phyloP scores from a whole-genome alignment of 2,888 invertebrate genomes.

The Plemyria rubiginata region DNA sequence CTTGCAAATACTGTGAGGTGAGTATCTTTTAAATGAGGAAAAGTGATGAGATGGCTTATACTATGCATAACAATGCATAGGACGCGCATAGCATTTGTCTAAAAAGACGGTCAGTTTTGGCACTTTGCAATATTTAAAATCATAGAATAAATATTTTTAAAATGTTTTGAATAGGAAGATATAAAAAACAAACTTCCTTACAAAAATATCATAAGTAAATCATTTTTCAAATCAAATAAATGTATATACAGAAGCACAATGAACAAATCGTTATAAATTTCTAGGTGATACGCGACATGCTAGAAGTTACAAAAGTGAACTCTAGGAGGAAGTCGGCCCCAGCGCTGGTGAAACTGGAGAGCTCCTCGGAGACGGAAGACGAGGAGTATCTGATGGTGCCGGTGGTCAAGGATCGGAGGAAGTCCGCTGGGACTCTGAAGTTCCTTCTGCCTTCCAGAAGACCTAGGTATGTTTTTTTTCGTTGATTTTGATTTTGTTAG shows the following conservation, averaged over 20 bases:
- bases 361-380: conserved; percentile 75
- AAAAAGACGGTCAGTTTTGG: too few species aligned
- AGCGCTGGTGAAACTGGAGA: conserved; percentile 78
- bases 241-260: neutral
- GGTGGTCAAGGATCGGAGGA: conserved; percentile 74
- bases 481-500: too few species aligned
- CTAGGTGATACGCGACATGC: conserved; percentile 68
- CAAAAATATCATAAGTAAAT: too few species aligned
- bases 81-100: too few species aligned
- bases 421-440: conserved; percentile 81
- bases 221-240: too few species aligned
- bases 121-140: too few species aligned
- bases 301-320: conserved; percentile 69
- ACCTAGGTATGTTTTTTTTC: too few species aligned
- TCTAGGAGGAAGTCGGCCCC: conserved; percentile 85
- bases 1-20: conserved; percentile 81
- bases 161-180: too few species aligned
- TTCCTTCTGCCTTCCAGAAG: conserved; percentile 71
- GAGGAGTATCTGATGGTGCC: conserved; percentile 79
- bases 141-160: too few species aligned
- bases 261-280: neutral
- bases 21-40: conserved; percentile 12
- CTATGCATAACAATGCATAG: too few species aligned
- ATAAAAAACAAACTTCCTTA: too few species aligned
- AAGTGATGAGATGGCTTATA: too few species aligned